A percentile compares a stretch with the other conserved stretches of the same genome.
Evolutionary conservation across 1,140 invertebrate species (phyloP).

Genomic region (Bombus sibiricus): DNA sequence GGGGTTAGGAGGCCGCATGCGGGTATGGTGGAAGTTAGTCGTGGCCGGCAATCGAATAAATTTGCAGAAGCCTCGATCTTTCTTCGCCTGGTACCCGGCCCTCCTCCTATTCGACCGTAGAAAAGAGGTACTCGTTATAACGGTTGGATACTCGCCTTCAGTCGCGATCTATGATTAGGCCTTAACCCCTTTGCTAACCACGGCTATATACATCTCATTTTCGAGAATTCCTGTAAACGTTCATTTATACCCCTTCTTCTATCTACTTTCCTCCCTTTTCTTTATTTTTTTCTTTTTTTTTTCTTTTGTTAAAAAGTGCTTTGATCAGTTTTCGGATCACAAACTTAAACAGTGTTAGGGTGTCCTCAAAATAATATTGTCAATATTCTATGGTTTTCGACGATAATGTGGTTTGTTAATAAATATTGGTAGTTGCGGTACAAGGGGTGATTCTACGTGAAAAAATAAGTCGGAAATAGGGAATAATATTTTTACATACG

Average conservation of each 20-base stretch:
- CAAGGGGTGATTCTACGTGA: too few relatives aligned
- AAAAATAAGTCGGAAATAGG: too few relatives aligned
- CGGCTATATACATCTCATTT: neutral
- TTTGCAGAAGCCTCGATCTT: constrained; percentile 57
- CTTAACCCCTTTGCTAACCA: neutral
- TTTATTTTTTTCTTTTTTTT: neutral
- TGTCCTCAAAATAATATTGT: too few relatives aligned
- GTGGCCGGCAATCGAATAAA: constrained; percentile 57
- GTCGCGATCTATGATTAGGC: constrained; percentile 25
- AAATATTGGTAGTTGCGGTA: too few relatives aligned
- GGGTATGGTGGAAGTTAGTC: constrained; percentile 61
- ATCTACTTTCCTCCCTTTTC: neutral
- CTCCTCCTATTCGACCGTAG: neutral
- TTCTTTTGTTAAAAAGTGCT: too few relatives aligned
- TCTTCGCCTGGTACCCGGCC: constrained; percentile 2
- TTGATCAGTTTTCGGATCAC: too few relatives aligned
- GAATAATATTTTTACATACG: too few relatives aligned
- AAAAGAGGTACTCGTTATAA: constrained; percentile 44
- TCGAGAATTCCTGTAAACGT: neutral
- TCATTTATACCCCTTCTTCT: too few relatives aligned
- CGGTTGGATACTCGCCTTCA: neutral
- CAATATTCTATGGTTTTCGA: too few relatives aligned
- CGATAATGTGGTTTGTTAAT: too few relatives aligned
- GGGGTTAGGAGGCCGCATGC: constrained; percentile 58
- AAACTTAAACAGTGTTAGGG: too few relatives aligned